Evolutionary conservation across 2,113 vertebrate genomes (phyloP), one percentile per base, ranked within the genome.

Genomic region (Sprattus sprattus): DNA sequence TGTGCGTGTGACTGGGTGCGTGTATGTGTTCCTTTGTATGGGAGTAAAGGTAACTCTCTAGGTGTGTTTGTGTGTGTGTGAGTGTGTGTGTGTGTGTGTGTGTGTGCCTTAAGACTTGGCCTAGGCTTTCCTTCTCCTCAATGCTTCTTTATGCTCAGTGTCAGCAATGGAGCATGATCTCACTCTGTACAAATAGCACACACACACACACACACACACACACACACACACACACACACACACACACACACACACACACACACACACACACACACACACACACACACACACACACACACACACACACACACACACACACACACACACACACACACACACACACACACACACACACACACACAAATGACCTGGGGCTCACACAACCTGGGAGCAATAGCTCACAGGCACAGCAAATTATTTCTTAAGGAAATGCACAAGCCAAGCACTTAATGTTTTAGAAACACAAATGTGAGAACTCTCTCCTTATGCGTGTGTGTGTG

Each of bases 81-180:
- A 20, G 82, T 45, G 90, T 87, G 71, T 85, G 88, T 88, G 90
- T 87, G 89, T 82, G 87, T 91, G 85, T 91, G 91, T 89, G 91
- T 88, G 87, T 47, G 83, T 89, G 94, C 91, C 91, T 93, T 91
- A 91, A 91, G 90, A 94, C 91, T 94, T 94, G 93, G 93, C 92
- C 94, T 91, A 91, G 87, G 88, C 86, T 93, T 90, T 88, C 85
- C 71, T 91, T 93, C 90, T 86, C 89, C 93, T 95, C 94, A 95
- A 94, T 93, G 93, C 88, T 91, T 93, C 95, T 94, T 95, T 95
- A 95, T 95, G 92, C 91, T 94, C 89, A 87, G 90, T 87, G 91
- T 93, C 92, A 93, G 93, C 86, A 78, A 86, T 89, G 87, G 88
- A 90, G 91, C 92, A 94, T 95, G 95, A 95, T 92, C 94, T 95